These are phyloP conservation scores for Rhynchophorus ferrugineus DNA, from an alignment of 1,140 invertebrate species.

Conservation along the genomic window DNA sequence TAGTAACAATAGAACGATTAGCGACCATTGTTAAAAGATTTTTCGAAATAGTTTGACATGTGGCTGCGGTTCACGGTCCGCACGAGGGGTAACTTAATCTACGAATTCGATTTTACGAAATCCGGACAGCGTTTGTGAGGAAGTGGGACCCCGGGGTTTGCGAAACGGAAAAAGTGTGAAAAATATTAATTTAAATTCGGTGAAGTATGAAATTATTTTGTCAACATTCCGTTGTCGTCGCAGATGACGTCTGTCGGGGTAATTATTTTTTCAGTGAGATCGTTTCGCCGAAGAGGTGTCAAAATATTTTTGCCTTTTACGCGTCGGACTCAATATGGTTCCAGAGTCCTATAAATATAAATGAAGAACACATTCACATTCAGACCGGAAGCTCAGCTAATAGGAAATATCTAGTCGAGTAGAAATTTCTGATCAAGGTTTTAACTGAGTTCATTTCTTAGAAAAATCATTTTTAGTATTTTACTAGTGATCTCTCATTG, in stretches of 20 bases:
- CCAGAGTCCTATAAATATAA: conserved; percentile 1
- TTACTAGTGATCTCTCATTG: no score
- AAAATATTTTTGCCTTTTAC: not conserved
- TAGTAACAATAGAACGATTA: not conserved
- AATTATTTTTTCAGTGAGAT: not conserved
- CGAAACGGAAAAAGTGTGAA: not conserved
- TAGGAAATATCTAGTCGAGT: no score
- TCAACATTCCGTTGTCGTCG: not conserved
- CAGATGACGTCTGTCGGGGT: not conserved
- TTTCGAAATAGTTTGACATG: not conserved
- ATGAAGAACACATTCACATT: no score
- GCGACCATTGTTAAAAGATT: not conserved
- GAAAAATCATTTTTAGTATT: no score
- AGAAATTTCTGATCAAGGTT: no score
- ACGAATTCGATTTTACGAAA: not conserved
- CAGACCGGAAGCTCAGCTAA: no score
- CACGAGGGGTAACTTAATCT: not conserved
- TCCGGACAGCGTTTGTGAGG: no score
- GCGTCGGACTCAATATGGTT: conserved; percentile 4
- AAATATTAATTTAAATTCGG: not conserved
- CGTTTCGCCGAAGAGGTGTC: not conserved
- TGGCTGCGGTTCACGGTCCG: not conserved
- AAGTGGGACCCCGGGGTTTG: not conserved
- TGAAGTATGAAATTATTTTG: not conserved
- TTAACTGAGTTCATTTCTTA: no score